Base-by-base conservation (phyloP, 2,797 vertebrate genomes). In the Acanthopagrus latus region DNA sequence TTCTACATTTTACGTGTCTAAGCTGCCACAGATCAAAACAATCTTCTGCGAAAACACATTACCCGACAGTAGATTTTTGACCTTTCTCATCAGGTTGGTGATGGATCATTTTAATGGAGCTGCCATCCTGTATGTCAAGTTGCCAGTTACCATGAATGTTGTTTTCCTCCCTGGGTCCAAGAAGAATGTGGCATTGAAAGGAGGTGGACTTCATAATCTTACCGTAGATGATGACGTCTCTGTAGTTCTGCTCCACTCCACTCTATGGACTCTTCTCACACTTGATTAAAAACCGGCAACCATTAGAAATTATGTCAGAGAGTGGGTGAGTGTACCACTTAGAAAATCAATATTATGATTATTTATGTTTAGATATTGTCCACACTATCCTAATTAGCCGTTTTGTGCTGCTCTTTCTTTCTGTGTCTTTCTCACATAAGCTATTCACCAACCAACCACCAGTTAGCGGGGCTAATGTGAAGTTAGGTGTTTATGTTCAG, bases 21-120 rank as follows among this genome's bases (percentile, higher is more conserved):
- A 59, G 25, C 20, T 56, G 23, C 43, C 10, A 55, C 23, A 56
- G 25, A 74, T 44, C 44, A 63, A 58, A 71, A 63, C 21, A 11
- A 2, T 29, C 44, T 56, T 27, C n/a, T 23, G 5, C 47, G 27
- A 33, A 44, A 58, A 46, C 51, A 14, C 21, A 33, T 3, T 13
- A 52, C 6, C 17, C 50, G 14, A 52, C 3, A 1, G 38, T 23
- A 10, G 18, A 51, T 57, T 14, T 58, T 47, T 55, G 29, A 69
- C 12, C 12, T 23, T 5, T 12, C 48, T 33, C 23, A 43, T 54
- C 29, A 54, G 12, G 38, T 23, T 51, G 2, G 3, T 57, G 9
- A 38, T 38, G 33, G 7, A 38, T 10, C 38, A 38, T 38, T 38
- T 38, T 38, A 38, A 38, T 38, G n/a, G 17, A 47, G 47, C 12